Percentiles rank a stretch among this genome's conserved stretches.
Evolutionary conservation across 2,888 invertebrate genomes (phyloP).

Genomic region (Troides aeacus): DNA sequence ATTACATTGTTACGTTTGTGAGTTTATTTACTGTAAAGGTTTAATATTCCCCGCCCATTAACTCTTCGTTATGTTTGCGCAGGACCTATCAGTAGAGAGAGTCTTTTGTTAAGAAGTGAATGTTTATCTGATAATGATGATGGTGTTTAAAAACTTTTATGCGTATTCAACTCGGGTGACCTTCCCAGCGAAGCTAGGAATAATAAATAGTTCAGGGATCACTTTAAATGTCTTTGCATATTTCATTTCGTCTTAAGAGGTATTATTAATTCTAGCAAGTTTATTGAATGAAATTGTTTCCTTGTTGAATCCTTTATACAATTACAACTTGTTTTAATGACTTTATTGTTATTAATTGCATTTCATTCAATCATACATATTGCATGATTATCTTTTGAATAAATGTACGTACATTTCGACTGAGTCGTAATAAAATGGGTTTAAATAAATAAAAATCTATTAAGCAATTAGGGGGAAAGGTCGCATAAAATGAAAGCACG

Average conservation of each 20-base stretch:
- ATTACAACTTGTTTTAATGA: too few species aligned
- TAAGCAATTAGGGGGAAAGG: conserved; percentile 66
- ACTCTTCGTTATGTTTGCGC: conserved; percentile 36
- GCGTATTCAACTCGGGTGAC: background rate
- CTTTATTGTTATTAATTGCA: too few species aligned
- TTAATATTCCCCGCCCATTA: conserved; percentile 48
- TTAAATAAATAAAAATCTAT: conserved; percentile 57
- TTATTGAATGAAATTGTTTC: too few species aligned
- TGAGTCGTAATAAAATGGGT: conserved; percentile 47
- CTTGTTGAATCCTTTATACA: too few species aligned
- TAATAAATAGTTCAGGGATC: too few species aligned
- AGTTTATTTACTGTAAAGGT: conserved; percentile 52
- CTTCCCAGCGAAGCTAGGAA: background rate
- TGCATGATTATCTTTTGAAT: background rate
- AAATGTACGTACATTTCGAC: conserved; percentile 8
- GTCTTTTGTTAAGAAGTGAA: too few species aligned
- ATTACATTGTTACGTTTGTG: conserved; percentile 49
- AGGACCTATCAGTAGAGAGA: conserved; percentile 11
- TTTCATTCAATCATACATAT: background rate
- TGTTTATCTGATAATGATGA: too few species aligned
- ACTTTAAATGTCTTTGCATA: too few species aligned
- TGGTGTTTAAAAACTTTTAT: too few species aligned
- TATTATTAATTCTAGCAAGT: too few species aligned
- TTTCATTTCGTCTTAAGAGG: too few species aligned
- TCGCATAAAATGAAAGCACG: conserved; percentile 73